Evolutionary conservation across 2,888 invertebrate genomes (phyloP), one percentile per base, ranked within the genome.

Genomic region (Graphium colonna): DNA sequence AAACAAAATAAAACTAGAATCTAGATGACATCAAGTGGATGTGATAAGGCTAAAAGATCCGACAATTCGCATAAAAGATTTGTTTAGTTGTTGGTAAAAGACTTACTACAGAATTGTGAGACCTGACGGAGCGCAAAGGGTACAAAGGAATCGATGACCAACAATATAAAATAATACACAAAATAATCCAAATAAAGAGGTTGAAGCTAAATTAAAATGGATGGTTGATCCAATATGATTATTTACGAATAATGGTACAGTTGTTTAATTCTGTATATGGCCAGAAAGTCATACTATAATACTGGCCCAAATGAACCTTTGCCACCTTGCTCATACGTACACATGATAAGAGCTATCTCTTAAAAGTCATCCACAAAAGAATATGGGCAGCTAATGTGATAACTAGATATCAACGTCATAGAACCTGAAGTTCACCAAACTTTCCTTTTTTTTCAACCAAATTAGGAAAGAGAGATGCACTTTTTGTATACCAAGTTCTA

Each of bases 51-150:
- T 45, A n/a, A 45, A 45, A 7, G 45, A n/a, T n/a, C n/a, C n/a
- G n/a, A n/a, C n/a, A n/a, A n/a, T n/a, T n/a, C n/a, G n/a, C n/a
- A n/a, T n/a, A 45, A 12, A 33, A 36, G 33, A 1, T 45, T 33
- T 31, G n/a, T n/a, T n/a, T 45, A 12, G 33, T 17, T 33, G 18
- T 45, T 45, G 45, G 45, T 10, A 33, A 45, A 45, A 36, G 45
- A 18, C 3, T 45, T 18, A n/a, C n/a, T n/a, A n/a, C n/a, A 45
- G 36, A 33, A 10, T n/a, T 45, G 12, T 45, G 33, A 36, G 33
- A 45, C 8, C 36, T 45, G 12, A 45, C 17, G 17, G 45, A 36
- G 36, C 45, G 33, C n/a, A 33, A 36, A 36, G 8, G 10, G 12
- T 45, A 45, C 33, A 45, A 33, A 45, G 36, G 16, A 17, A 18